A percentile compares a stretch with the other conserved stretches of the same genome.
Conservation (phyloP, 2,113 vertebrate species). For the Balaenoptera acutorostrata region DNA sequence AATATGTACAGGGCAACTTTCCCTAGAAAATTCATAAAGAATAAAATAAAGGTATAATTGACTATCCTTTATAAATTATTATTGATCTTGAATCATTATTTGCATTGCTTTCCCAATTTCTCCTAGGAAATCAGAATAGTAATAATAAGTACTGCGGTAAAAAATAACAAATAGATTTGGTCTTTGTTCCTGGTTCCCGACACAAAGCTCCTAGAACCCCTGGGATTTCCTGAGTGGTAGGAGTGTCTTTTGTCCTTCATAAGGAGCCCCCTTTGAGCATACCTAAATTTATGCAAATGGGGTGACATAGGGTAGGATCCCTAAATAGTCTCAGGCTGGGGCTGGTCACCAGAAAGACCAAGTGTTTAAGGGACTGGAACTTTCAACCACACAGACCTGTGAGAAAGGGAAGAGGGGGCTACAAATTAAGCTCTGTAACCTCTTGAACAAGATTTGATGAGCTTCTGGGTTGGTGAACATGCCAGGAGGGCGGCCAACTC, state of each 20-base stretch:
- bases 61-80: not conserved
- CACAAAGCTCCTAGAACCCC: not conserved
- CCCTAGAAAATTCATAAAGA: constrained; percentile 1
- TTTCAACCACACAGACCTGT: not conserved
- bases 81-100: not conserved
- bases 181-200: not conserved
- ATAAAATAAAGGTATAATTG: not conserved
- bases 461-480: not conserved
- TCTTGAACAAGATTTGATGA: not conserved
- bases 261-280: not conserved
- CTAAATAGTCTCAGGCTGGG: not conserved
- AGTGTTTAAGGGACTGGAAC: not conserved
- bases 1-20: not conserved
- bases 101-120: not conserved
- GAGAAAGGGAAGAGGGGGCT: not conserved
- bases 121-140: not conserved
- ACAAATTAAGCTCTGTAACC: not conserved
- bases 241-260: not conserved
- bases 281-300: not conserved
- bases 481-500: not conserved
- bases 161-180: not conserved
- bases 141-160: not conserved
- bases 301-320: not conserved
- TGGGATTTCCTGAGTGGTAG: not conserved
- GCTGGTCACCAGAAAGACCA: not conserved